phyloP scores from a whole-genome alignment of 1,140 invertebrate genomes.

The Phymorhynchus buccinoides region DNA sequence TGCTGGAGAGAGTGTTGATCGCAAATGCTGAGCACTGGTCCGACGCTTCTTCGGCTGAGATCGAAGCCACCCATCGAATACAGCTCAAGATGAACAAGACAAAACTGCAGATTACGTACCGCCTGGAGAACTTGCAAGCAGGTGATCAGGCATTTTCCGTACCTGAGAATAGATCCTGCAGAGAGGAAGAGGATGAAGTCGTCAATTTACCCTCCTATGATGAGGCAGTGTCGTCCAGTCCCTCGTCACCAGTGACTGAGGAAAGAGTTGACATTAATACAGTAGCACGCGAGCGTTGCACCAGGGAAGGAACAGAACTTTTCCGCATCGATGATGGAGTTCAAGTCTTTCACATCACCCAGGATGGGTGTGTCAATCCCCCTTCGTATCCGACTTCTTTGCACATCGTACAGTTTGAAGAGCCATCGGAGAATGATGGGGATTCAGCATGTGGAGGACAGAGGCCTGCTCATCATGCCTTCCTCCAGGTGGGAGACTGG shows the following conservation, averaged over 20 bases:
- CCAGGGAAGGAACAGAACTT: slow-evolving; percentile 74
- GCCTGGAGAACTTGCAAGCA: slow-evolving; percentile 68
- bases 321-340: slow-evolving; percentile 78
- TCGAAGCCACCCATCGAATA: slow-evolving; percentile 74
- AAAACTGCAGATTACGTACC: slow-evolving; percentile 72
- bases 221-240: slow-evolving; percentile 60
- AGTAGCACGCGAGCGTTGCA: slow-evolving; percentile 28
- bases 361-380: slow-evolving; percentile 78
- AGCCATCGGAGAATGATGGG: slow-evolving; percentile 23
- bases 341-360: slow-evolving; percentile 80
- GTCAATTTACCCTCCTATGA: slow-evolving; percentile 76
- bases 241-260: slow-evolving; percentile 49
- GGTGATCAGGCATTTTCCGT: slow-evolving; percentile 21
- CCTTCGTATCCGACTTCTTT: slow-evolving; percentile 77
- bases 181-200: slow-evolving; percentile 40
- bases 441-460: slow-evolving; percentile 41
- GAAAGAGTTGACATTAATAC: slow-evolving; percentile 55
- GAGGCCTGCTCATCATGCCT: slow-evolving; percentile 72
- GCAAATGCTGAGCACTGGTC: slow-evolving; percentile 75
- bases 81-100: slow-evolving; percentile 79
- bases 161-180: slow-evolving; percentile 29
- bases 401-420: slow-evolving; percentile 72
- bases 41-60: slow-evolving; percentile 75
- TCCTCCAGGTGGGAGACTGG: slow-evolving; percentile 79
- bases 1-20: slow-evolving; percentile 77